Evolutionary conservation across 2,797 vertebrate genomes (phyloP).

Genomic region (Coregonus ussuriensis): DNA sequence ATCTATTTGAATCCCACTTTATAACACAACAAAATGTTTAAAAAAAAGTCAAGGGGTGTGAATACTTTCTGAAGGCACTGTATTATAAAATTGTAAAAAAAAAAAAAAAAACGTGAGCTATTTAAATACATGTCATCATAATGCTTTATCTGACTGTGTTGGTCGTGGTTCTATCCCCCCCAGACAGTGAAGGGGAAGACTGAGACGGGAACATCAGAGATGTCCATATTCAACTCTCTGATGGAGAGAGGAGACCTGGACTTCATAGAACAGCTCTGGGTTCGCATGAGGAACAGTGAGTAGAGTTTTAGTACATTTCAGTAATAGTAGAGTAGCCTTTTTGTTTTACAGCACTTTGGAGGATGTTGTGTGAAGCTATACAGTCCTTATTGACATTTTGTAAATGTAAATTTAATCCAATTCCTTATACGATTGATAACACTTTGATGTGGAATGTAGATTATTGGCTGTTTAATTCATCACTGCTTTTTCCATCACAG

Average conservation of each 20-base stretch:
- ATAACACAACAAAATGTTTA: too few relatives aligned
- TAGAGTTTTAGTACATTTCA: constrained; percentile 19
- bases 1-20: too few relatives aligned
- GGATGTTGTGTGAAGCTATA: background rate
- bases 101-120: background rate
- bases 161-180: background rate
- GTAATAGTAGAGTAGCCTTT: background rate
- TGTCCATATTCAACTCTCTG: constrained; percentile 77
- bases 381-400: too few relatives aligned
- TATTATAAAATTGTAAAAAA: background rate
- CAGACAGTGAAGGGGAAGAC: constrained; percentile 70
- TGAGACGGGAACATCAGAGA: constrained; percentile 70
- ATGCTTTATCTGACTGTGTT: background rate
- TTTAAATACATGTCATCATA: background rate
- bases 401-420: too few relatives aligned
- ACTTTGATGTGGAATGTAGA: background rate
- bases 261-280: constrained; percentile 94
- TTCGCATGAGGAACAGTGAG: constrained; percentile 89
- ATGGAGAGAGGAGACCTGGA: constrained; percentile 88
- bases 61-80: too few relatives aligned
- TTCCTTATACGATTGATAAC: too few relatives aligned
- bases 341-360: background rate
- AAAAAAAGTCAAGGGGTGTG: too few relatives aligned
- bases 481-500: constrained; percentile 63
- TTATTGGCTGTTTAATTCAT: background rate